These are phyloP conservation scores for Chelonus formosanus DNA, from an alignment of 2,888 invertebrate species.

Conservation along the genomic window DNA sequence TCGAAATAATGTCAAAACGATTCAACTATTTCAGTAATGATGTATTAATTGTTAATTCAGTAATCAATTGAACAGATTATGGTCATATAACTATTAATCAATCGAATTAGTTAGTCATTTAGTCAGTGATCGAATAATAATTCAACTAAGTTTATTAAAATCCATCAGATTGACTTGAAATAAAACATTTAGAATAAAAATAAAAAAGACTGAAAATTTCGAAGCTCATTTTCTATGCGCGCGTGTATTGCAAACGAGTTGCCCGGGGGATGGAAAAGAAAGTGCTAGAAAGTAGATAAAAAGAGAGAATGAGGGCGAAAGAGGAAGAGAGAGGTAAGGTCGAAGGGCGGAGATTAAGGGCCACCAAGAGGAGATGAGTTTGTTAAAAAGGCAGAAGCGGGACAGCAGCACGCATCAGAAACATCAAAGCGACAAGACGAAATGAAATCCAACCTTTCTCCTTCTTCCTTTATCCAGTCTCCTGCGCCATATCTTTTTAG, in stretches of 20 bases:
- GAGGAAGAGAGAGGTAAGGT: constrained; percentile 49
- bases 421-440: constrained; percentile 66
- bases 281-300: constrained; percentile 26
- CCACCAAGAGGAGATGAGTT: constrained; percentile 64
- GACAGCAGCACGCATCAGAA: constrained; percentile 65
- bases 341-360: constrained; percentile 64
- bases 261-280: too few species aligned
- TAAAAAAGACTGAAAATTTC: background rate
- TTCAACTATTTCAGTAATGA: too few species aligned
- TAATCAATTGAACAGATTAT: too few species aligned
- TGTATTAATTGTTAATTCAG: too few species aligned
- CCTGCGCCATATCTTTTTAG: constrained; percentile 25
- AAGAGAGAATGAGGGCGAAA: constrained; percentile 46
- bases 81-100: too few species aligned
- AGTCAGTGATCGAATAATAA: too few species aligned
- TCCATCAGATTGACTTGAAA: too few species aligned
- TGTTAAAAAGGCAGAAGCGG: constrained; percentile 67
- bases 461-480: constrained; percentile 38
- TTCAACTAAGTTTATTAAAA: too few species aligned
- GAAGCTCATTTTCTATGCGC: constrained; percentile 14
- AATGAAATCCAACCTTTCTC: constrained; percentile 65
- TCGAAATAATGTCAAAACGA: too few species aligned
- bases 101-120: too few species aligned
- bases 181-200: background rate
- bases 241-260: background rate